Evolutionary conservation across 2,888 invertebrate genomes (phyloP).

Genomic region (Carterocephalus palaemon): DNA sequence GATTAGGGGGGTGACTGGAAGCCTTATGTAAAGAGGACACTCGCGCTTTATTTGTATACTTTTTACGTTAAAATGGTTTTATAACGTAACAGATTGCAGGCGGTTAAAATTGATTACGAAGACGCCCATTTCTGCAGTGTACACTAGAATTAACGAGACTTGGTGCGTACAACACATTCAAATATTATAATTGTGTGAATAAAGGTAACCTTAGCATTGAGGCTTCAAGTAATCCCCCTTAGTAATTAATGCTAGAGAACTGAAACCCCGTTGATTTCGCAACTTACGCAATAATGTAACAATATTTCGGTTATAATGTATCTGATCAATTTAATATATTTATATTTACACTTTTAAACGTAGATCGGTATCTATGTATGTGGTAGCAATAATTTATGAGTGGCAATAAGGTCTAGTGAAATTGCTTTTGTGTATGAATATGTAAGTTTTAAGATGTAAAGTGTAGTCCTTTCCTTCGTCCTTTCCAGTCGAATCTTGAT

Average conservation of each 20-base stretch:
- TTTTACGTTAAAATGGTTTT: too few relatives aligned
- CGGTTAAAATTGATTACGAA: too few relatives aligned
- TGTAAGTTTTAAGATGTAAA: conserved; percentile 50
- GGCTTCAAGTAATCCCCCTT: too few relatives aligned
- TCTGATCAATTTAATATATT: conserved; percentile 50
- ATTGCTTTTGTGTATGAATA: conserved; percentile 70
- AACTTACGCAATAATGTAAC: conserved; percentile 67
- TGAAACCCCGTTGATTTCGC: conserved; percentile 54
- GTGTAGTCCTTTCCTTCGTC: conserved; percentile 44
- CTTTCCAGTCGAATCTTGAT: conserved; percentile 38
- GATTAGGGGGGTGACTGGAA: too few relatives aligned
- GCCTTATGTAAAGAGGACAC: too few relatives aligned
- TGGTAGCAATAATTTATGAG: conserved; percentile 77
- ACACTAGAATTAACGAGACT: conserved; percentile 38
- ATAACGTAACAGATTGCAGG: too few relatives aligned
- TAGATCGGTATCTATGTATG: conserved; percentile 67
- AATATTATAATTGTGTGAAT: too few relatives aligned
- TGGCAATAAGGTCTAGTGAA: conserved; percentile 75
- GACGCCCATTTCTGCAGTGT: too few relatives aligned
- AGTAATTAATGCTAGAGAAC: conserved; percentile 25
- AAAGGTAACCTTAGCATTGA: too few relatives aligned
- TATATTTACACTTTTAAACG: conserved; percentile 62
- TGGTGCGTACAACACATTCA: too few relatives aligned
- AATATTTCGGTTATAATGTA: conserved; percentile 74
- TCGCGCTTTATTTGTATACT: too few relatives aligned